Conservation (phyloP, 2,888 invertebrate genomes). For the Spatulosminthurus flaviceps region DNA sequence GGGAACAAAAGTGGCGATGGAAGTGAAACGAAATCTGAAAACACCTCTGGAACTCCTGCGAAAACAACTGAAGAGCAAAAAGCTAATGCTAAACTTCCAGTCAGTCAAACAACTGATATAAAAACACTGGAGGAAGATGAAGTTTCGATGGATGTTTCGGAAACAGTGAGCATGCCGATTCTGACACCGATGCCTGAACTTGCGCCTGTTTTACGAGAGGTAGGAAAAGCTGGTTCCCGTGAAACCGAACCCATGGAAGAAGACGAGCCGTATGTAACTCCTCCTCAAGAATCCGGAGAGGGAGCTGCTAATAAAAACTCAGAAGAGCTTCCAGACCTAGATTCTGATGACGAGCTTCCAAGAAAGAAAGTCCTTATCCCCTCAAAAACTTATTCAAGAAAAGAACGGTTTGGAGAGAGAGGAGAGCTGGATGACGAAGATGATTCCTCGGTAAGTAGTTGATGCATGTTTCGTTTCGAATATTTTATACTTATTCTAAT, state of each 20-base stretch:
- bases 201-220: not conserved
- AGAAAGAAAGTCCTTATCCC: conserved; percentile 35
- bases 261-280: not conserved
- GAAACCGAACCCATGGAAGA: not conserved
- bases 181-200: not conserved
- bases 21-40: not conserved
- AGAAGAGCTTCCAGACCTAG: conserved; percentile 21
- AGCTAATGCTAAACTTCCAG: not conserved
- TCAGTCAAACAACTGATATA: not conserved
- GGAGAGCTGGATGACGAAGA: conserved; percentile 27
- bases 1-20: not conserved
- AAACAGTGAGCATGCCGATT: not conserved
- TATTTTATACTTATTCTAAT: too few species aligned
- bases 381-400: conserved; percentile 39
- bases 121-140: not conserved
- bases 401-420: conserved; percentile 27
- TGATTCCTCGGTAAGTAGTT: conserved; percentile 15
- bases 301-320: not conserved
- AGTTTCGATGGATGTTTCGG: not conserved
- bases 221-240: not conserved
- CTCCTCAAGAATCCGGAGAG: not conserved
- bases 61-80: not conserved
- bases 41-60: not conserved
- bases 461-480: too few species aligned
- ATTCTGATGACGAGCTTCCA: conserved; percentile 24